phyloP scores from a whole-genome alignment of 1,140 invertebrate species.

The Latrodectus geometricus region DNA sequence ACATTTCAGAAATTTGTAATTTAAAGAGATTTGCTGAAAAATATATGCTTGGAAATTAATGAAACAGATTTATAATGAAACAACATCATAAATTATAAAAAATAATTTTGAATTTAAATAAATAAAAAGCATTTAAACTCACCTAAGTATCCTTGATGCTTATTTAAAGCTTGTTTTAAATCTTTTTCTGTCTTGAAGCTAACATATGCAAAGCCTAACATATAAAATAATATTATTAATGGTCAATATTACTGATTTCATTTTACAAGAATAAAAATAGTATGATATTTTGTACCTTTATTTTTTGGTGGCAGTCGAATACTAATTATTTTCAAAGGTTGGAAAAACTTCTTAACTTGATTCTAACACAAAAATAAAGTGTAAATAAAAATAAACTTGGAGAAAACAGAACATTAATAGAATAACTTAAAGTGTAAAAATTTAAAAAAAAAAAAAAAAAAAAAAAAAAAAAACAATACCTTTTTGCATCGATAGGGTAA shows the following conservation, averaged over 20 bases:
- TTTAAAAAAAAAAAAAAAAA: not conserved
- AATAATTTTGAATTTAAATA: not conserved
- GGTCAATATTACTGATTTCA: not conserved
- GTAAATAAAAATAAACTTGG: not conserved
- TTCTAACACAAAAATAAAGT: conserved; percentile 71
- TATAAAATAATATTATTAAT: conserved; percentile 19
- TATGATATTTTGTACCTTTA: conserved; percentile 71
- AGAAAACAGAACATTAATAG: not conserved
- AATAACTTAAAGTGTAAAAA: not conserved
- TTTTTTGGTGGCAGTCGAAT: conserved; percentile 82
- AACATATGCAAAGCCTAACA: conserved; percentile 82
- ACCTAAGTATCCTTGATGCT: conserved; percentile 84
- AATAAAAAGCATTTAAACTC: not conserved
- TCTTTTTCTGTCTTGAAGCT: conserved; percentile 87
- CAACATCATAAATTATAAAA: too few relatives aligned
- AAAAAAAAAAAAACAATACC: conserved; percentile 4
- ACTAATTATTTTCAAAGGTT: conserved; percentile 81
- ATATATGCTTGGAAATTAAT: too few relatives aligned
- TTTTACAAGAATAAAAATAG: conserved; percentile 4
- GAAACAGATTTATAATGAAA: too few relatives aligned
- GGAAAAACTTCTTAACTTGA: conserved; percentile 86
- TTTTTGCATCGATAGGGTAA: conserved; percentile 72
- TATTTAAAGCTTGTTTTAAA: conserved; percentile 83
- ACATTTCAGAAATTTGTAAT: too few relatives aligned
- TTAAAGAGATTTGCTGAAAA: too few relatives aligned